These are phyloP conservation scores for Tetraneura akinire DNA, from an alignment of 1,140 invertebrate genomes.

Conservation along the genomic window DNA sequence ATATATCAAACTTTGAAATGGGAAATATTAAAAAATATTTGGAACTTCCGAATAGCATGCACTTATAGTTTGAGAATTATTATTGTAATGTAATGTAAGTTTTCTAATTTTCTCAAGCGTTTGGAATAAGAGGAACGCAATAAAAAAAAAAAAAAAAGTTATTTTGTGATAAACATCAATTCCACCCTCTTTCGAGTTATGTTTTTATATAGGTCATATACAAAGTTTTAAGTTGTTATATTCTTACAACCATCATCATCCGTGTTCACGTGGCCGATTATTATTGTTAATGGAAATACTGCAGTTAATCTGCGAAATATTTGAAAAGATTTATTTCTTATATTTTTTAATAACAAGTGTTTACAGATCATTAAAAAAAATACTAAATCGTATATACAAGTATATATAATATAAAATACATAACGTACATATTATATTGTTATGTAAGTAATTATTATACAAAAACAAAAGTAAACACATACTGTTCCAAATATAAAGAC, in stretches of 20 bases:
- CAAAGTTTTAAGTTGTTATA: slow-evolving; percentile 11
- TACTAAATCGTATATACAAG: too few relatives aligned
- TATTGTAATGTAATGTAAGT: slow-evolving; percentile 16
- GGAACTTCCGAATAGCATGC: slow-evolving; percentile 14
- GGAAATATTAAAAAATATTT: slow-evolving; percentile 11
- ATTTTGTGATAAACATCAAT: slow-evolving; percentile 32
- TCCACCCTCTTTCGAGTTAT: neutral
- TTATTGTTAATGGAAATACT: slow-evolving; percentile 10
- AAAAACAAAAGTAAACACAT: too few relatives aligned
- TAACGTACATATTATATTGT: too few relatives aligned
- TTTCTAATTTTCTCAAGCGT: slow-evolving; percentile 30
- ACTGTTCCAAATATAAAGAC: too few relatives aligned
- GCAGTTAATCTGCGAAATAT: neutral
- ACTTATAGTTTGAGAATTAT: slow-evolving; percentile 16
- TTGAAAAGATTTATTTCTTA: neutral
- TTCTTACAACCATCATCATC: neutral
- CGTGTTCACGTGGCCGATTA: neutral
- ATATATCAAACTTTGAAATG: neutral
- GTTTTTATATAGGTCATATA: neutral
- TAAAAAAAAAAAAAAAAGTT: slow-evolving; percentile 35
- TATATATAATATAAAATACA: too few relatives aligned
- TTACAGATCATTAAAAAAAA: too few relatives aligned
- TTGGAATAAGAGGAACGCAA: slow-evolving; percentile 1
- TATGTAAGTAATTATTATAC: too few relatives aligned
- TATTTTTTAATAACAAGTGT: neutral